These are phyloP conservation scores for Lasaia peninsularis DNA, from an alignment of 1,140 invertebrate genomes.

Conservation along the genomic window DNA sequence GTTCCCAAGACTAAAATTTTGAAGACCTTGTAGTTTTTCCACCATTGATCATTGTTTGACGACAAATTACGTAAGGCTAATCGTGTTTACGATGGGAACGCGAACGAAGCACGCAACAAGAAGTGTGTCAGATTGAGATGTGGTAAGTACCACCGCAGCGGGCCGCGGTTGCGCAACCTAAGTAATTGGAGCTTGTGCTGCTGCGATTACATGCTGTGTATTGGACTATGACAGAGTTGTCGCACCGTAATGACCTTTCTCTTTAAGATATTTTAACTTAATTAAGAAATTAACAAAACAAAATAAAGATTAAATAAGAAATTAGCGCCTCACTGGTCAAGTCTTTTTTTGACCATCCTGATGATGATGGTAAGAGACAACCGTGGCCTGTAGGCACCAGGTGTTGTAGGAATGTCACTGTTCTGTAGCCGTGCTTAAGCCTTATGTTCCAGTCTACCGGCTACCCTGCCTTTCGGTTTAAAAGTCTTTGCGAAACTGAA, in stretches of 20 bases:
- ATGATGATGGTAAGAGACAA: no score
- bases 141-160: conserved; percentile 27
- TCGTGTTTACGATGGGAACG: conserved; percentile 16
- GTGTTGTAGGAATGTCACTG: no score
- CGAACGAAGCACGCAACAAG: conserved; percentile 17
- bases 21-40: conserved; percentile 16
- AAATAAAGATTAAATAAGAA: no score
- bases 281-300: no score
- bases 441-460: no score
- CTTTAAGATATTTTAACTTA: conserved; percentile 7
- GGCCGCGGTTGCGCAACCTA: conserved; percentile 32
- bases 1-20: not conserved
- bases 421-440: no score
- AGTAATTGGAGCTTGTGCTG: conserved; percentile 38
- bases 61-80: conserved; percentile 12
- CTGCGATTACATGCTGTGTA: not conserved
- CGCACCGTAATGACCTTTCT: conserved; percentile 3
- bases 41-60: conserved; percentile 13
- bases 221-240: conserved; percentile 10
- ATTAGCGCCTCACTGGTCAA: no score
- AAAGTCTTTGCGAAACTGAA: no score
- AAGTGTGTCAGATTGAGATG: conserved; percentile 33
- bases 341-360: no score
- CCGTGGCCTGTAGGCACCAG: no score
- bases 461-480: no score